A percentile compares a stretch with the other conserved stretches of the same genome.
Conservation (phyloP, 1,140 invertebrate species). For the Globodera ellingtonae region DNA sequence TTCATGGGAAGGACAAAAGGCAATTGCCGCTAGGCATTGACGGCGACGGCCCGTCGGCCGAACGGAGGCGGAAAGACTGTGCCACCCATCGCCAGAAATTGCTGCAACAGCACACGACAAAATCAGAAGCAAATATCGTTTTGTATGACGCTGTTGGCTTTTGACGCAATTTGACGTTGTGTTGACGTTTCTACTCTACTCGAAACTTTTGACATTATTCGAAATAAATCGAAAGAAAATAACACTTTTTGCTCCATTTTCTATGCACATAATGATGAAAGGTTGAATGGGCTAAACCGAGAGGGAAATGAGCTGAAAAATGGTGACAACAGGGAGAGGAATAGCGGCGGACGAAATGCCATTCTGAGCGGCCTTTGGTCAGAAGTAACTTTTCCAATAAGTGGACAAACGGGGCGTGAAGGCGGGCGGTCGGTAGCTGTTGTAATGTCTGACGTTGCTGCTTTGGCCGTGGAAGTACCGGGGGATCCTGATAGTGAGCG, state of each 20-base stretch:
- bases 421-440: slow-evolving; percentile 52
- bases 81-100: too few species aligned
- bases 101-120: too few species aligned
- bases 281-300: background rate
- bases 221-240: background rate
- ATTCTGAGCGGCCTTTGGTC: background rate
- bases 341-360: background rate
- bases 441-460: slow-evolving; percentile 49
- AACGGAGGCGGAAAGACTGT: too few species aligned
- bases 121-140: too few species aligned
- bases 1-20: background rate
- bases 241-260: background rate
- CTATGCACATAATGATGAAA: slow-evolving; percentile 3
- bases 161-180: too few species aligned
- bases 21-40: background rate
- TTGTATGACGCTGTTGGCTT: too few species aligned
- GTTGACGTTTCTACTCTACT: too few species aligned
- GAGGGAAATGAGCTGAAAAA: background rate
- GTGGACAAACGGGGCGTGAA: slow-evolving; percentile 42
- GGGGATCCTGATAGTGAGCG: slow-evolving; percentile 37
- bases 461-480: slow-evolving; percentile 50
- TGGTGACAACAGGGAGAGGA: background rate
- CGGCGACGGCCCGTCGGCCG: background rate
- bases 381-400: slow-evolving; percentile 51
- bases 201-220: background rate